phyloP scores from a whole-genome alignment of 2,113 vertebrate species.

The Solenodon paradoxus region DNA sequence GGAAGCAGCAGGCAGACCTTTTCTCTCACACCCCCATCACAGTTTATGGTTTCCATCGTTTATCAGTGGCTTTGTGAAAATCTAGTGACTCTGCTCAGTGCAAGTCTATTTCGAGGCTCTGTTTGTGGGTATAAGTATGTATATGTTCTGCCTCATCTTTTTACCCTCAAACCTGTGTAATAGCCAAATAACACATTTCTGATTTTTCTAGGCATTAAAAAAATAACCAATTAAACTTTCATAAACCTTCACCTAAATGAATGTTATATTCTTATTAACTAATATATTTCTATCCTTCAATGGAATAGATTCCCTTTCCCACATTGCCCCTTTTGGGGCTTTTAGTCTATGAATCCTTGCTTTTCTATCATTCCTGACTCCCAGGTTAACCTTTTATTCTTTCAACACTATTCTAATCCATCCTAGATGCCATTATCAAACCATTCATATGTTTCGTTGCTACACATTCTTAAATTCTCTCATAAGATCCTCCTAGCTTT shows the following conservation, averaged over 20 bases:
- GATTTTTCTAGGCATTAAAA: background rate
- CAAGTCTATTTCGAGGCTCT: fast-evolving
- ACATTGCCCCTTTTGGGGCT: background rate
- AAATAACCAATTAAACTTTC: background rate
- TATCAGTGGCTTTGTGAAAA: background rate
- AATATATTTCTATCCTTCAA: background rate
- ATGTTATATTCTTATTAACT: background rate
- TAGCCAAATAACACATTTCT: background rate
- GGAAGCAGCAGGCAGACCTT: too few species aligned
- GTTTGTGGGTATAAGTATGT: background rate
- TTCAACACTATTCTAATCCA: background rate
- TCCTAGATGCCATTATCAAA: background rate
- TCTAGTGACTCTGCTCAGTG: background rate
- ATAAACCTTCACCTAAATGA: background rate
- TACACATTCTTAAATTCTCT: background rate
- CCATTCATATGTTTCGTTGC: background rate
- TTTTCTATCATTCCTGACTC: background rate
- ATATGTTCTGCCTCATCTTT: background rate
- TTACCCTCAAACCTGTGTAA: background rate
- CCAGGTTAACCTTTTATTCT: background rate
- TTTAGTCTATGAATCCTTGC: background rate
- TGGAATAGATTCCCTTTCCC: background rate
- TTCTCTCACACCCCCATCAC: too few species aligned
- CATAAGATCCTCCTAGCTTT: background rate
- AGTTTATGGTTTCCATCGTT: too few species aligned